Percentiles rank a stretch among this genome's conserved stretches.
These are phyloP conservation scores for Trissoscelio sp. DNA, from an alignment of 2,888 invertebrate genomes.

Conservation along the genomic window DNA sequence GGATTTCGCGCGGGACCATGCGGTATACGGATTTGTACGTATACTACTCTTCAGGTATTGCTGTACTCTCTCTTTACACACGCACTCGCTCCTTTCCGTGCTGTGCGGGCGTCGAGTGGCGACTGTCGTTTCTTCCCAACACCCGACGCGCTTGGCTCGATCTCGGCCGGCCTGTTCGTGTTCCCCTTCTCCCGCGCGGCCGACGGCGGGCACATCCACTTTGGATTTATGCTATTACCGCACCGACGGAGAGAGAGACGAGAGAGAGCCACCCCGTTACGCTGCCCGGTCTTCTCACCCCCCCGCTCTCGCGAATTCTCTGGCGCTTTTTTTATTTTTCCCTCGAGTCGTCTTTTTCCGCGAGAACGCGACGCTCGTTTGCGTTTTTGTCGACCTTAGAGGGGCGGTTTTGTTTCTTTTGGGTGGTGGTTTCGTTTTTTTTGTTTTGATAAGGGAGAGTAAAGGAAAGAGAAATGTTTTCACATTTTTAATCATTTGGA, in stretches of 20 bases:
- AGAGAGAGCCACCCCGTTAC: conserved; percentile 71
- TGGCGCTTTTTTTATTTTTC: background rate
- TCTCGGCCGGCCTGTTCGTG: conserved; percentile 74
- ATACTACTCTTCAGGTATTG: too few relatives aligned
- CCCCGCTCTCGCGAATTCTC: too few relatives aligned
- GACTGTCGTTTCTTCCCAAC: conserved; percentile 80
- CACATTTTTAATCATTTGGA: too few relatives aligned
- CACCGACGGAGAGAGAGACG: conserved; percentile 63
- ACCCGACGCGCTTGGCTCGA: conserved; percentile 69
- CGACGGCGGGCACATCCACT: conserved; percentile 71
- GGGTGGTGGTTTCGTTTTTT: too few relatives aligned
- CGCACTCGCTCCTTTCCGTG: conserved; percentile 72
- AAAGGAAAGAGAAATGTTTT: too few relatives aligned
- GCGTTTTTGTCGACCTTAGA: background rate
- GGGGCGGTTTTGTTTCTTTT: too few relatives aligned
- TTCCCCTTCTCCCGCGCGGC: conserved; percentile 69
- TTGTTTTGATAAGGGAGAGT: too few relatives aligned
- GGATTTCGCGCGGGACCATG: conserved; percentile 51
- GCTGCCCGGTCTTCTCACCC: conserved; percentile 37
- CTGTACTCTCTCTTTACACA: too few relatives aligned
- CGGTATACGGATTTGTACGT: too few relatives aligned
- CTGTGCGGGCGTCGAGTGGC: conserved; percentile 82
- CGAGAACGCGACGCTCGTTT: background rate
- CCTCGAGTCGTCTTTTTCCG: background rate
- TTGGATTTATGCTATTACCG: conserved; percentile 77